A percentile compares a stretch with the other conserved stretches of the same genome.
These are phyloP conservation scores for Hiodon tergisus DNA, from an alignment of 2,113 vertebrate genomes.

Conservation along the genomic window DNA sequence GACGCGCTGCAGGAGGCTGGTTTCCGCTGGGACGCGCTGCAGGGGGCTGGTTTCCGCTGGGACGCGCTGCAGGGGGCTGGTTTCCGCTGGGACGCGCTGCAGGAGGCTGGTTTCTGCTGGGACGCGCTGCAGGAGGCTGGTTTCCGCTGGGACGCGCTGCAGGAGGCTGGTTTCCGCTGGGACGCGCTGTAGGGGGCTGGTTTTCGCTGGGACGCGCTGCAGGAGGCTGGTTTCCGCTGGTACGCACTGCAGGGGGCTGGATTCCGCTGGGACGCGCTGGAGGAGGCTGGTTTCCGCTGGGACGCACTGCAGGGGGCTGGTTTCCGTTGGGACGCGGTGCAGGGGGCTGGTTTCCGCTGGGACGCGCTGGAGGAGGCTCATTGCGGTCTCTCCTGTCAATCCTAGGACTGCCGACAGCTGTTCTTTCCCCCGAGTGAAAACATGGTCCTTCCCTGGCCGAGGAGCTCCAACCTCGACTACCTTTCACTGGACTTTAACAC, in stretches of 20 bases:
- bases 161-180: too few relatives aligned
- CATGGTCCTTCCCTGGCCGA: conserved; percentile 56
- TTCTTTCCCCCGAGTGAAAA: conserved; percentile 58
- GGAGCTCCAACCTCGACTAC: conserved; percentile 83
- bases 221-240: background rate
- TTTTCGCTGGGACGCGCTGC: background rate
- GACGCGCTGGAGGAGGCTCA: background rate
- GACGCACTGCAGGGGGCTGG: too few relatives aligned
- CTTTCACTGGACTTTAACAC: conserved; percentile 93
- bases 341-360: too few relatives aligned
- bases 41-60: too few relatives aligned
- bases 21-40: too few relatives aligned
- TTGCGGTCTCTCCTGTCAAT: conserved; percentile 14
- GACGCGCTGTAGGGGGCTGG: background rate
- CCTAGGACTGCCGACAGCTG: conserved; percentile 65
- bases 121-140: background rate
- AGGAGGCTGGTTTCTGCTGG: too few relatives aligned
- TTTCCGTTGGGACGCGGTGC: too few relatives aligned
- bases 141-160: too few relatives aligned
- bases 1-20: background rate
- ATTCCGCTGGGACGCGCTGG: too few relatives aligned
- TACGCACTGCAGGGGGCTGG: too few relatives aligned
- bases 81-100: too few relatives aligned
- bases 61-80: background rate
- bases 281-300: too few relatives aligned